A percentile compares a stretch with the other conserved stretches of the same genome.
These are phyloP conservation scores for Tringa solitaria DNA, from an alignment of 2,113 vertebrate species.

Conservation along the genomic window DNA sequence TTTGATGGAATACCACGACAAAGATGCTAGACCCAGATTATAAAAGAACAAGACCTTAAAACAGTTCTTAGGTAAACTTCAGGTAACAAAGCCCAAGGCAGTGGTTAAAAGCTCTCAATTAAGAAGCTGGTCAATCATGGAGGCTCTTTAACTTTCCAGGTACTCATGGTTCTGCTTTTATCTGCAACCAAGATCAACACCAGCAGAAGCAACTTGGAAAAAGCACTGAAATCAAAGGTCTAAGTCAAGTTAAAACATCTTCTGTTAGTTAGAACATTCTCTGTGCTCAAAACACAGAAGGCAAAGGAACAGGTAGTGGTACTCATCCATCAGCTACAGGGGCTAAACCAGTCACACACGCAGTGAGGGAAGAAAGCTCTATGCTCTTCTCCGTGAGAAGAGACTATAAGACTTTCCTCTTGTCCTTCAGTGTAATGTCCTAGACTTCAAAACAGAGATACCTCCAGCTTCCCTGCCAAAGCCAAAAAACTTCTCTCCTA, in stretches of 20 bases:
- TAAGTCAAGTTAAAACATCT: neutral
- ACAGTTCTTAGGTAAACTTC: neutral
- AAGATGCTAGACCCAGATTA: neutral
- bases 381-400: neutral
- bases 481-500: neutral
- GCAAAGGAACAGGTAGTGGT: neutral
- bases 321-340: neutral
- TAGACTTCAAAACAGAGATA: neutral
- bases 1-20: neutral
- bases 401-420: neutral
- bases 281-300: neutral
- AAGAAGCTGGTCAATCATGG: neutral
- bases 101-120: neutral
- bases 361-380: neutral
- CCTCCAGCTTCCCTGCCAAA: neutral
- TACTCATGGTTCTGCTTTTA: neutral
- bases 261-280: neutral
- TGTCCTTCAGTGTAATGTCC: neutral
- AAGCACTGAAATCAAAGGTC: neutral
- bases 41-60: neutral
- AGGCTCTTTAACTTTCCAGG: neutral
- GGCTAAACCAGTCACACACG: neutral
- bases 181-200: neutral
- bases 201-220: neutral
- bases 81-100: neutral